phyloP scores from a whole-genome alignment of 1,140 invertebrate species.

The Lerema accius region DNA sequence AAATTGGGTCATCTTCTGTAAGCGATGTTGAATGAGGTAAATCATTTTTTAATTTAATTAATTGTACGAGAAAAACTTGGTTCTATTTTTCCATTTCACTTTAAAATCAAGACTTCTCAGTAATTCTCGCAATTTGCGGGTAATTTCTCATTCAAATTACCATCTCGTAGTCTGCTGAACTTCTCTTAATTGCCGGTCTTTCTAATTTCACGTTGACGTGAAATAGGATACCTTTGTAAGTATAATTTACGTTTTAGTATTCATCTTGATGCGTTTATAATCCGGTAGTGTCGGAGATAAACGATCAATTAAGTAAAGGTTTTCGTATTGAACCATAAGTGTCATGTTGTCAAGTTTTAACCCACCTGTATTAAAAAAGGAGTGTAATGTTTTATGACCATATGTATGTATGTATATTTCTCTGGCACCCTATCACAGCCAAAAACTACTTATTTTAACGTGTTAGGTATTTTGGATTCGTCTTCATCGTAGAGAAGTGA shows the following conservation, averaged over 20 bases:
- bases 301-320: not conserved
- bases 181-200: constrained; percentile 5
- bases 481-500: too few species aligned
- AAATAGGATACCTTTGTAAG: not conserved
- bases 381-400: too few species aligned
- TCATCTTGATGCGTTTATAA: not conserved
- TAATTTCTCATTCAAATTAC: constrained; percentile 19
- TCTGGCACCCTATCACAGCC: too few species aligned
- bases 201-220: not conserved
- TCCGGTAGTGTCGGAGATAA: not conserved
- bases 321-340: too few species aligned
- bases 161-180: not conserved
- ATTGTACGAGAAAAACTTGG: not conserved
- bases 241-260: not conserved
- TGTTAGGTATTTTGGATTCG: too few species aligned
- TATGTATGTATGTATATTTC: too few species aligned
- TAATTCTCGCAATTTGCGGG: constrained; percentile 6
- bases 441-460: too few species aligned
- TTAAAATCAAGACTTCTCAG: not conserved
- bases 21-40: too few species aligned
- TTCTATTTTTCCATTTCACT: not conserved
- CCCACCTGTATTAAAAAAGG: too few species aligned
- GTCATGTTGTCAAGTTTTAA: too few species aligned
- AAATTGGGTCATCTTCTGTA: too few species aligned
- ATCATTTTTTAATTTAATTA: too few species aligned